Percentiles rank a stretch among this genome's conserved stretches.
phyloP scores from a whole-genome alignment of 2,888 invertebrate species.

The Eilema caniola region DNA sequence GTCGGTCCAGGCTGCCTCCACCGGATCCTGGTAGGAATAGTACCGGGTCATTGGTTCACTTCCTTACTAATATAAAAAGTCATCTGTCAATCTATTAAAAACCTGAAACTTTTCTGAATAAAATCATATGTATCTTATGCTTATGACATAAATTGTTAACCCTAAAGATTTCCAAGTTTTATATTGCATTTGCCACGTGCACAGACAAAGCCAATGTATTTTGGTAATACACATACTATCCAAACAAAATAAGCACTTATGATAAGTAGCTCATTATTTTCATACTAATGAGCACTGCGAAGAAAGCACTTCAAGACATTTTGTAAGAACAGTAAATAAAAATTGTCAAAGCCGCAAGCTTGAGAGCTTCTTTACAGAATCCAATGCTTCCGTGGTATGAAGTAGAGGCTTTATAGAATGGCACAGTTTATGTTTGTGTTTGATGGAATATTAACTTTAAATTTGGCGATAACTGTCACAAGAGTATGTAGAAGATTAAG shows the following conservation, averaged over 20 bases:
- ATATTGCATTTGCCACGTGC: no score
- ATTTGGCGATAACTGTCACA: not conserved
- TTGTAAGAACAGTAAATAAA: constrained; percentile 42
- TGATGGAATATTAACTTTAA: not conserved
- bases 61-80: no score
- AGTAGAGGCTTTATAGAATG: constrained; percentile 33
- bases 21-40: no score
- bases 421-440: constrained; percentile 10
- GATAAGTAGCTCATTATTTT: constrained; percentile 45
- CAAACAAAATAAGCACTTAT: constrained; percentile 20
- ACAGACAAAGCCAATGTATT: no score
- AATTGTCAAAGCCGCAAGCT: constrained; percentile 47
- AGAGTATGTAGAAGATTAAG: not conserved
- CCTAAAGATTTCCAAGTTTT: no score
- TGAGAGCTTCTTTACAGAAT: constrained; percentile 46
- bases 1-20: no score
- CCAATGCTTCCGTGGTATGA: constrained; percentile 42
- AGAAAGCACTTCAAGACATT: constrained; percentile 42
- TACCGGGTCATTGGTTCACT: no score
- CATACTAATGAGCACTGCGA: constrained; percentile 47
- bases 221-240: no score
- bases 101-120: no score
- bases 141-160: no score
- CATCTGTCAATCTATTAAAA: no score
- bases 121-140: no score